These are phyloP conservation scores for Eumaeus atala DNA, from an alignment of 1,140 invertebrate genomes.

Conservation along the genomic window DNA sequence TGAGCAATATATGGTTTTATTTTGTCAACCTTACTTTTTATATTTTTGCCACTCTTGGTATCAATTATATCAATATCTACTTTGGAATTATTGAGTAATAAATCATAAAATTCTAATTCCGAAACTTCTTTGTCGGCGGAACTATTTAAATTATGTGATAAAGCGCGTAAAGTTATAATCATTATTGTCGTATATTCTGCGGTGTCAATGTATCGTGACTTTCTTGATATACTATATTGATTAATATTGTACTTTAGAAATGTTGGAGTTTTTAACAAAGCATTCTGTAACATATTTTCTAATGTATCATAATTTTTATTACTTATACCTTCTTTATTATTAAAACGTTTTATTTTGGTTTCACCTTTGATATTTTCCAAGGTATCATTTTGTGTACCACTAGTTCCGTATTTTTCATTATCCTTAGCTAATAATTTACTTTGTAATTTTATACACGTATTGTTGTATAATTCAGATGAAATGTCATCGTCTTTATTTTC, in stretches of 20 bases:
- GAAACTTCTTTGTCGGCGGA: slow-evolving; percentile 16
- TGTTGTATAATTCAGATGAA: slow-evolving; percentile 49
- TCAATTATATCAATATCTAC: slow-evolving; percentile 53
- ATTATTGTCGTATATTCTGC: slow-evolving; percentile 37
- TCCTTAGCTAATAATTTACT: slow-evolving; percentile 16
- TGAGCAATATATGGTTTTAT: slow-evolving; percentile 16
- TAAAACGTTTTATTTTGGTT: slow-evolving; percentile 10
- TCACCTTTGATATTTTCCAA: slow-evolving; percentile 19
- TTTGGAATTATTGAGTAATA: slow-evolving; percentile 26
- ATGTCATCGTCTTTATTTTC: slow-evolving; percentile 27
- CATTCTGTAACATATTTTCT: slow-evolving; percentile 35
- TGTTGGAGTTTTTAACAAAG: slow-evolving; percentile 32
- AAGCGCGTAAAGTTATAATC: slow-evolving; percentile 42
- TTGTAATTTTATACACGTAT: slow-evolving; percentile 42
- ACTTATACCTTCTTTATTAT: slow-evolving; percentile 9
- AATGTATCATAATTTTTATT: slow-evolving; percentile 20
- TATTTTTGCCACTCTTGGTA: slow-evolving; percentile 26
- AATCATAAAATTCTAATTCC: slow-evolving; percentile 31
- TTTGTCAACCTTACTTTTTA: slow-evolving; percentile 23
- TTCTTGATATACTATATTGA: slow-evolving; percentile 36
- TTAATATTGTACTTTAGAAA: slow-evolving; percentile 43
- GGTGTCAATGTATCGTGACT: slow-evolving; percentile 5
- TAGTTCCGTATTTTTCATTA: slow-evolving; percentile 8
- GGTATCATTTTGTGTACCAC: slow-evolving; percentile 10
- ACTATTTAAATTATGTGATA: slow-evolving; percentile 12